These are phyloP conservation scores for Anoura caudifer DNA, from an alignment of 2,113 vertebrate species.

Conservation along the genomic window DNA sequence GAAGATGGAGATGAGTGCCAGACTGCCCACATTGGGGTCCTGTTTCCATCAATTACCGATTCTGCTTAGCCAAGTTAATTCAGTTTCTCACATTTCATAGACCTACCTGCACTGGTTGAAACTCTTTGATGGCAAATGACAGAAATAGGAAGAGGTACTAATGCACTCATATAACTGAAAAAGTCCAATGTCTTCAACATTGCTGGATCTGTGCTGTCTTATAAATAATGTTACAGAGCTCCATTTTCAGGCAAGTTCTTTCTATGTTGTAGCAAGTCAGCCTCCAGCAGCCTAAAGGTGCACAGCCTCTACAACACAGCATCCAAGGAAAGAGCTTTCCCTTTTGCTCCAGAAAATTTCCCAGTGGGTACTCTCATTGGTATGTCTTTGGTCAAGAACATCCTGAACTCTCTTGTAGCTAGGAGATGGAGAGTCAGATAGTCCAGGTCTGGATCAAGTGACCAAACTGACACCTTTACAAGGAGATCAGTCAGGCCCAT, in stretches of 20 bases:
- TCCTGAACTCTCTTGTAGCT: background rate
- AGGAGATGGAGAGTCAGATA: background rate
- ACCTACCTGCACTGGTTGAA: slow-evolving; percentile 15
- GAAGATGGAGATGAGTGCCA: slow-evolving; percentile 31
- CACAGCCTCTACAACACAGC: background rate
- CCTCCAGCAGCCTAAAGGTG: background rate
- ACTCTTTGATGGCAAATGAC: background rate
- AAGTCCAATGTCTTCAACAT: background rate
- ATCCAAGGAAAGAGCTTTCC: background rate
- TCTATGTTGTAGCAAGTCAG: background rate
- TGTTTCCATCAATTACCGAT: slow-evolving; percentile 24
- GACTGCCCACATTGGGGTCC: background rate
- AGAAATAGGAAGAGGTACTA: slow-evolving; percentile 6
- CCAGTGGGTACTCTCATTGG: background rate
- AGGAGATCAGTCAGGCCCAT: background rate
- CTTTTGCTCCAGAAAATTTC: background rate
- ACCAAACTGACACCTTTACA: background rate
- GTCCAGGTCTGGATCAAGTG: background rate
- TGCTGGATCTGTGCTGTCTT: background rate
- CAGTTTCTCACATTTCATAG: background rate
- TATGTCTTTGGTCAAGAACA: background rate
- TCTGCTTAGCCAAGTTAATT: background rate
- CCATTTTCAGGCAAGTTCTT: background rate
- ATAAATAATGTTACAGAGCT: background rate
- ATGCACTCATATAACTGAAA: background rate